Evolutionary conservation across 2,797 vertebrate genomes (phyloP).

Genomic region (Atherinosoma microstoma): DNA sequence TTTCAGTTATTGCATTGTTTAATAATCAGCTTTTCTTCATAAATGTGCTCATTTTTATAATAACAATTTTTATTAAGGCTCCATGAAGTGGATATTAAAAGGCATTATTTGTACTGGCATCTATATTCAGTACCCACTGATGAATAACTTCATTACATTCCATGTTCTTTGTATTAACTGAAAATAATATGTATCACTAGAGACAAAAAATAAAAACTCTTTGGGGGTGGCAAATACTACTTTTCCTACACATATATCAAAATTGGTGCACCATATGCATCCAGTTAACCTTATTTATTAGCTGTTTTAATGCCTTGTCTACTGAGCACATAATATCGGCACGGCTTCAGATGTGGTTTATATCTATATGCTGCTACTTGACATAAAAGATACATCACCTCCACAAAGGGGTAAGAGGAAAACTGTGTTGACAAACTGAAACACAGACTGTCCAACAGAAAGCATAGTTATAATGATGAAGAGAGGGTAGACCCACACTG

Average conservation of each 20-base stretch:
- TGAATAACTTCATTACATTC: neutral
- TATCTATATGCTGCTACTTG: slow-evolving; percentile 9
- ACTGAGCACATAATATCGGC: slow-evolving; percentile 18
- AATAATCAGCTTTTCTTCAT: slow-evolving; percentile 40
- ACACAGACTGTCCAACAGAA: slow-evolving; percentile 24
- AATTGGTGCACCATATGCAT: neutral
- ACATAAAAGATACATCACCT: slow-evolving; percentile 20
- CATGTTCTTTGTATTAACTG: neutral
- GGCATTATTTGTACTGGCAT: neutral
- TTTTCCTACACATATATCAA: neutral
- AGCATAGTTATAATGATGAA: slow-evolving; percentile 48
- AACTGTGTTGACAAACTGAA: slow-evolving; percentile 42
- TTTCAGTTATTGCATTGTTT: slow-evolving; percentile 56
- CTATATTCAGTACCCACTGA: neutral
- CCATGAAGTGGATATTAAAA: slow-evolving; percentile 5
- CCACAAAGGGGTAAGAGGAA: slow-evolving; percentile 15
- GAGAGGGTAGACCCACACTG: slow-evolving; percentile 52
- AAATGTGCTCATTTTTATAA: slow-evolving; percentile 29
- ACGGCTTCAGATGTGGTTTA: neutral
- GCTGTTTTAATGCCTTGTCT: neutral
- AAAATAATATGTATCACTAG: neutral
- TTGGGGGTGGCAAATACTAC: neutral
- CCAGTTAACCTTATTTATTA: neutral
- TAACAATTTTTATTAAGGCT: slow-evolving; percentile 29
- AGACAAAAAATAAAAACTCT: neutral